These are phyloP conservation scores for Meta bourneti DNA, from an alignment of 2,888 invertebrate species.

Conservation along the genomic window DNA sequence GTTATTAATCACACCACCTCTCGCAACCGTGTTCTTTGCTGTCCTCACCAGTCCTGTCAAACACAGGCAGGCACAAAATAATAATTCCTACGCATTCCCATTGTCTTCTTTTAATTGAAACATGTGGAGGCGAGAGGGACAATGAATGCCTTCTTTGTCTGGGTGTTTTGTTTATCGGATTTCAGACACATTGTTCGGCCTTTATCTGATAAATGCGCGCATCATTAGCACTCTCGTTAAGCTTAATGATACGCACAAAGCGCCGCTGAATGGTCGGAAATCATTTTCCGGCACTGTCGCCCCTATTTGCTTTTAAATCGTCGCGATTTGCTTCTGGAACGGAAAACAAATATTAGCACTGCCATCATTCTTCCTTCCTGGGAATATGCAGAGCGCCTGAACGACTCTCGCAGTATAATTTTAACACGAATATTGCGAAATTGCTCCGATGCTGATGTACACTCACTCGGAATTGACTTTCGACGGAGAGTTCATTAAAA, in stretches of 20 bases:
- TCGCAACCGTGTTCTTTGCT: background rate
- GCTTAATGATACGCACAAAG: slow-evolving; percentile 28
- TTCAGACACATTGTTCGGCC: slow-evolving; percentile 24
- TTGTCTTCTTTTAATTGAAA: slow-evolving; percentile 21
- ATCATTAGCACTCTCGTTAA: slow-evolving; percentile 50
- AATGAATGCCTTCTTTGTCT: slow-evolving; percentile 4
- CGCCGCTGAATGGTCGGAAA: slow-evolving; percentile 14
- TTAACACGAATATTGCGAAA: too few relatives aligned
- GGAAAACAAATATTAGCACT: slow-evolving; percentile 20
- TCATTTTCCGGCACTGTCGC: slow-evolving; percentile 21
- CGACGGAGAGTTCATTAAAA: too few relatives aligned
- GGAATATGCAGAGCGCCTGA: too few relatives aligned
- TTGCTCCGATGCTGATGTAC: too few relatives aligned
- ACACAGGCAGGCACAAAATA: slow-evolving; percentile 7
- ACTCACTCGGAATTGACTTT: too few relatives aligned
- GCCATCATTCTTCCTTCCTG: background rate
- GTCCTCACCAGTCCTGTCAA: slow-evolving; percentile 23
- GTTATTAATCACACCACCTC: background rate
- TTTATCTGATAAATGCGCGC: slow-evolving; percentile 26
- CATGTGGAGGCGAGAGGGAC: background rate
- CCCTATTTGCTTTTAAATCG: background rate
- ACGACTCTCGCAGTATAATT: too few relatives aligned
- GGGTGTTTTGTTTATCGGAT: slow-evolving; percentile 36
- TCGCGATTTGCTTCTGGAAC: slow-evolving; percentile 6
- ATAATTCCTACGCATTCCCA: background rate